These are phyloP conservation scores for Forficula auricularia DNA, from an alignment of 1,140 invertebrate species.

Conservation along the genomic window DNA sequence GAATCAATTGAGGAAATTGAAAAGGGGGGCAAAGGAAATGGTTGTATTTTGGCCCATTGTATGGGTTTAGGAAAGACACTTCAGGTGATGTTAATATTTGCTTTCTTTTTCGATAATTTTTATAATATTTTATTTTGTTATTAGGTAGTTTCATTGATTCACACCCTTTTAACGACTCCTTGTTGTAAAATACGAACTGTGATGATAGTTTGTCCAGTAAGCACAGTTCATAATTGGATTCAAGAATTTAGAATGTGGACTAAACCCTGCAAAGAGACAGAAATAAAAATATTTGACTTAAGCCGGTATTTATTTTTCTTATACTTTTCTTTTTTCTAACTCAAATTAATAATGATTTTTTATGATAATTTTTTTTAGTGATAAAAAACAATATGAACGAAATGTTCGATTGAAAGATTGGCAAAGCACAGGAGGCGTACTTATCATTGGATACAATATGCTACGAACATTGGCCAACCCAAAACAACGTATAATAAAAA, in stretches of 20 bases:
- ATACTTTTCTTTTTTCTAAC: no score
- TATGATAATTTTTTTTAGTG: no score
- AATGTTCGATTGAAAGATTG: slow-evolving; percentile 57
- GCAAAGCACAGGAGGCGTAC: slow-evolving; percentile 67
- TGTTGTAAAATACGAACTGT: slow-evolving; percentile 52
- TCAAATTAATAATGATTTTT: no score
- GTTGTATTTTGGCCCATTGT: no score
- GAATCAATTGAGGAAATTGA: no score
- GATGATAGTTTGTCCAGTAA: slow-evolving; percentile 80
- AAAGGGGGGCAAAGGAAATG: no score
- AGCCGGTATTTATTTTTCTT: slow-evolving; percentile 49
- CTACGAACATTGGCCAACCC: slow-evolving; percentile 62
- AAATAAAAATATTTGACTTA: slow-evolving; percentile 57
- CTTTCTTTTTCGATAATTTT: no score
- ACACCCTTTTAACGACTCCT: slow-evolving; percentile 61
- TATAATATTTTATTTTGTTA: no score
- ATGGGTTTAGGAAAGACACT: no score
- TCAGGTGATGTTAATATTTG: no score
- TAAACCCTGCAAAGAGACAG: slow-evolving; percentile 37
- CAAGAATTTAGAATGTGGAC: slow-evolving; percentile 87
- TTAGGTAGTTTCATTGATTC: slow-evolving; percentile 71
- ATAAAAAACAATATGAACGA: slow-evolving; percentile 46
- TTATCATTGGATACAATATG: slow-evolving; percentile 93
- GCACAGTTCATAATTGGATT: slow-evolving; percentile 90
- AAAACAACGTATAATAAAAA: no score